Evolutionary conservation across 2,797 vertebrate genomes (phyloP).

Genomic region (Pangasius djambal): DNA sequence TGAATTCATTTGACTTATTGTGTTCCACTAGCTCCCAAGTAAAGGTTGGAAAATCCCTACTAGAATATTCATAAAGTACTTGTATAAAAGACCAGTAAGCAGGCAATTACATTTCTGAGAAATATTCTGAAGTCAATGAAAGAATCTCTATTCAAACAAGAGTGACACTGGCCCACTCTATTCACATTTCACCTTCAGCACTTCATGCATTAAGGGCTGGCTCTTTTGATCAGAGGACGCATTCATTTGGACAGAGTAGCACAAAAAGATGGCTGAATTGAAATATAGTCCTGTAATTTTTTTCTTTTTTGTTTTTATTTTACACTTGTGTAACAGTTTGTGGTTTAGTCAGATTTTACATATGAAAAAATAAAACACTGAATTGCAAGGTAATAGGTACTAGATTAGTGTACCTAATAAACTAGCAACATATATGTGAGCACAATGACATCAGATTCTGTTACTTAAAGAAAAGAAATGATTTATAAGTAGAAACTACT

Average conservation of each 20-base stretch:
- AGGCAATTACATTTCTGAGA: not conserved
- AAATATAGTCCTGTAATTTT: not conserved
- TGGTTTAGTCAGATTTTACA: not conserved
- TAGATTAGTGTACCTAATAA: not conserved
- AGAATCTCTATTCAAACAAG: constrained; percentile 22
- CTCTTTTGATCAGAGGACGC: constrained; percentile 1
- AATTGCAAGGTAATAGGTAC: not conserved
- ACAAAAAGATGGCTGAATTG: not conserved
- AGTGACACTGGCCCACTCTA: constrained; percentile 25
- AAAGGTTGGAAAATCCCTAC: constrained; percentile 27
- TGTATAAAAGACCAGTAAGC: constrained; percentile 9
- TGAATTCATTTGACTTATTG: constrained; percentile 9
- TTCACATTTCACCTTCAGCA: constrained; percentile 39
- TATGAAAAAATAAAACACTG: not conserved
- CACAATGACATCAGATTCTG: not conserved
- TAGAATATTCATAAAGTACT: constrained; percentile 22
- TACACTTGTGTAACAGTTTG: not conserved
- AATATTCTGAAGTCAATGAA: constrained; percentile 23
- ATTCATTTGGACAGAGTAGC: not conserved
- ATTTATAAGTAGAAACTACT: not conserved
- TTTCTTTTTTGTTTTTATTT: not conserved
- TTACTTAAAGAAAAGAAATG: not conserved
- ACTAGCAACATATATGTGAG: not conserved
- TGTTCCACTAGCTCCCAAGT: not conserved
- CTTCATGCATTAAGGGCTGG: constrained; percentile 51